A percentile compares a stretch with the other conserved stretches of the same genome.
These are phyloP conservation scores for Eucriotettix oculatus DNA, from an alignment of 2,888 invertebrate species.

Conservation along the genomic window DNA sequence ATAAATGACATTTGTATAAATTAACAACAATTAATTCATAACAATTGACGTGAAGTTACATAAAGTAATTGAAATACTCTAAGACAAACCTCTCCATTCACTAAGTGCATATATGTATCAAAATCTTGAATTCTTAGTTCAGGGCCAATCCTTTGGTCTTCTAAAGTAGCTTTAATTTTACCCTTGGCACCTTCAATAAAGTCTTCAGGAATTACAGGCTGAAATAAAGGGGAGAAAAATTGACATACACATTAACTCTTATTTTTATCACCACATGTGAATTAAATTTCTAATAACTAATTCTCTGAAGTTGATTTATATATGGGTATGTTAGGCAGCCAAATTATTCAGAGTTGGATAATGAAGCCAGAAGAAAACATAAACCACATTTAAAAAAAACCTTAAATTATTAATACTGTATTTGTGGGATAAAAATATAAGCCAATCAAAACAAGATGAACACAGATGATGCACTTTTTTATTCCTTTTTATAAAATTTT, in stretches of 20 bases:
- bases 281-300: too few species aligned
- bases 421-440: too few species aligned
- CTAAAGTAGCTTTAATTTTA: slow-evolving; percentile 42
- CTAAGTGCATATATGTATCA: slow-evolving; percentile 58
- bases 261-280: slow-evolving; percentile 3
- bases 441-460: too few species aligned
- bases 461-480: too few species aligned
- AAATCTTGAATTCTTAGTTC: slow-evolving; percentile 56
- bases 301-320: too few species aligned
- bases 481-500: too few species aligned
- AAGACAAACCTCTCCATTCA: slow-evolving; percentile 45
- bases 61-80: neutral
- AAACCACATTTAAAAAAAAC: too few species aligned
- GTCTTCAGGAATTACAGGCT: slow-evolving; percentile 62
- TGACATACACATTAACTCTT: neutral
- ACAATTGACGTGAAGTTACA: neutral
- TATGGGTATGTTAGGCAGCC: neutral
- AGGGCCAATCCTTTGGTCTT: slow-evolving; percentile 56
- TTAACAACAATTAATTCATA: neutral
- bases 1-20: neutral
- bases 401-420: too few species aligned
- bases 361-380: slow-evolving; percentile 1
- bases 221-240: too few species aligned
- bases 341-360: slow-evolving; percentile 12
- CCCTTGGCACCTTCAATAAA: slow-evolving; percentile 44